A percentile compares a stretch with the other conserved stretches of the same genome.
Evolutionary conservation across 2,797 vertebrate genomes (phyloP).

Genomic region (Vipera ursinii): DNA sequence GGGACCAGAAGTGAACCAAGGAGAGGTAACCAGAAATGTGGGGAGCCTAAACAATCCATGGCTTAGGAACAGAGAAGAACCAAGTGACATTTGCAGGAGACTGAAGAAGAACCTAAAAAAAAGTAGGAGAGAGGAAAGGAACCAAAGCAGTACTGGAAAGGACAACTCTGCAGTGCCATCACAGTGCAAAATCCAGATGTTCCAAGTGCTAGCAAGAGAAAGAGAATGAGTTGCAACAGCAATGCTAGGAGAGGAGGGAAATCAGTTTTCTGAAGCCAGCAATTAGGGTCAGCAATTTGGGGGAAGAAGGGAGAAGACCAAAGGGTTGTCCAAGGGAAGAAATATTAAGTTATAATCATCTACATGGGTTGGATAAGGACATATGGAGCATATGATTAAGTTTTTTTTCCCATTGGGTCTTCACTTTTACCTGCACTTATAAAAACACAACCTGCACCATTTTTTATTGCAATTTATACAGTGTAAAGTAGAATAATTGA

Average conservation of each 20-base stretch:
- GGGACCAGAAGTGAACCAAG: background rate
- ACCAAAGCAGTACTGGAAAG: background rate
- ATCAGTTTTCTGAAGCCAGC: background rate
- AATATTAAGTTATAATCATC: background rate
- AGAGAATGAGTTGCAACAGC: background rate
- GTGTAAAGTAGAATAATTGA: background rate
- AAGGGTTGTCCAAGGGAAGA: background rate
- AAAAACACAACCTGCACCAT: background rate
- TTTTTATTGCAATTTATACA: background rate
- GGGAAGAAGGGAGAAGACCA: background rate
- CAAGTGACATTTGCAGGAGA: background rate
- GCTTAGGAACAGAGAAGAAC: background rate
- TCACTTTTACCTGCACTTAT: background rate
- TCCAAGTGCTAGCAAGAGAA: background rate
- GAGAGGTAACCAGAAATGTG: background rate
- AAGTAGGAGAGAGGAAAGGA: background rate
- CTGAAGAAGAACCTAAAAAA: background rate
- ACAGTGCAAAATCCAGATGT: background rate
- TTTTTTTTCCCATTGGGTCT: background rate
- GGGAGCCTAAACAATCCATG: background rate
- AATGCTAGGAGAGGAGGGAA: background rate
- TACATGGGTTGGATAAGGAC: background rate
- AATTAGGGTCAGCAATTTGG: background rate
- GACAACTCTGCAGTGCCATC: background rate
- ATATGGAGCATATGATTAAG: background rate